These are phyloP conservation scores for Palloptera scutellata DNA, from an alignment of 2,888 invertebrate genomes.

Conservation along the genomic window DNA sequence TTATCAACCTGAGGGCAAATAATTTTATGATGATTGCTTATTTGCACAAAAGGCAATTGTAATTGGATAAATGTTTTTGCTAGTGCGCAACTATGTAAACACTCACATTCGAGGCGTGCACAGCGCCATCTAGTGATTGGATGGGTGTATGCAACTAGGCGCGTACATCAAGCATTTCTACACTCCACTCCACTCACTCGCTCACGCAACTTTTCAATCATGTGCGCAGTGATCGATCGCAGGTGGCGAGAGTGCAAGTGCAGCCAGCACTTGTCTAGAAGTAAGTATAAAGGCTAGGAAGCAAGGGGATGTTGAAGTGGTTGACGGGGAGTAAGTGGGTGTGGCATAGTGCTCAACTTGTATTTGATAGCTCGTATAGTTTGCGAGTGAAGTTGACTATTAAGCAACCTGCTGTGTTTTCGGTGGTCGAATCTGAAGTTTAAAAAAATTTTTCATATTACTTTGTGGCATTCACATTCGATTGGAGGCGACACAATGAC, in stretches of 20 bases:
- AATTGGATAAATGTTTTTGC: slow-evolving; percentile 20
- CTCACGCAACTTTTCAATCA: background rate
- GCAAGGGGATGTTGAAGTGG: too few relatives aligned
- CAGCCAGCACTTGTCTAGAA: too few relatives aligned
- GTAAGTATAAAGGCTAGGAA: too few relatives aligned
- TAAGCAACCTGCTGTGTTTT: too few relatives aligned
- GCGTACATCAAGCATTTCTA: background rate
- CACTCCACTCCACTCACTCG: background rate
- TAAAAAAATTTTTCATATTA: too few relatives aligned
- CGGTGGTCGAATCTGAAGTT: too few relatives aligned
- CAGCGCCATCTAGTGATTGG: background rate
- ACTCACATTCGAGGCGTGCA: background rate
- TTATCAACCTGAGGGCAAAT: slow-evolving; percentile 45
- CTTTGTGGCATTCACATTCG: too few relatives aligned
- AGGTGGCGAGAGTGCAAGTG: background rate
- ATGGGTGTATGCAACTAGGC: background rate
- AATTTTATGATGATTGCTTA: slow-evolving; percentile 45
- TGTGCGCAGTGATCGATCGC: background rate
- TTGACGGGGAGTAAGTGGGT: too few relatives aligned
- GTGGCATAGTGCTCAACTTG: too few relatives aligned
- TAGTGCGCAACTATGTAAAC: background rate
- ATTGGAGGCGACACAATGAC: too few relatives aligned
- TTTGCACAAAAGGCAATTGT: slow-evolving; percentile 31
- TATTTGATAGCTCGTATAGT: too few relatives aligned
- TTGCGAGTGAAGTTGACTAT: too few relatives aligned